Conservation (phyloP, 1,140 invertebrate genomes). For the Samia ricini region DNA sequence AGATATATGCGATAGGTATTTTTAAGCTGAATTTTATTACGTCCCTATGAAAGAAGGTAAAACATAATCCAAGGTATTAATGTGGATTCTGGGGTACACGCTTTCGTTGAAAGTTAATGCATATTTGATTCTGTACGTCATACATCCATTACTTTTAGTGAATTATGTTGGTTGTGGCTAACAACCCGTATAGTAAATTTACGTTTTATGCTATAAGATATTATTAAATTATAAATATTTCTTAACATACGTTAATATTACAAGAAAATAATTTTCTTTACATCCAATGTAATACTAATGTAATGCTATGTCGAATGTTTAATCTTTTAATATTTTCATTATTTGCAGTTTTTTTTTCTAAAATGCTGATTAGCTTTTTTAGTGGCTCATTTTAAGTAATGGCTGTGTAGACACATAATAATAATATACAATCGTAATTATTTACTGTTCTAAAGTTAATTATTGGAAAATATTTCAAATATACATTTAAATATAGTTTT, state of each 20-base stretch:
- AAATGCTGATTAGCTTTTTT: too few relatives aligned
- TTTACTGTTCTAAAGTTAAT: too few relatives aligned
- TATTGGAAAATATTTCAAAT: too few relatives aligned
- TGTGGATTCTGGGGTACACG: slow-evolving; percentile 35
- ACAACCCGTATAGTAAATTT: neutral
- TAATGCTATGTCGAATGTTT: too few relatives aligned
- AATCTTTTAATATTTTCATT: too few relatives aligned
- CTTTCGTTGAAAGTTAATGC: slow-evolving; percentile 29
- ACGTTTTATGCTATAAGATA: neutral
- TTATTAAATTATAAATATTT: slow-evolving; percentile 6
- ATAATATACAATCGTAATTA: too few relatives aligned
- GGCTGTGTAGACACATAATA: too few relatives aligned
- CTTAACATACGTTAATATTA: neutral
- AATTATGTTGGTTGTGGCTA: neutral
- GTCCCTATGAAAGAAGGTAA: slow-evolving; percentile 70
- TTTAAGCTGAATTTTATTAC: slow-evolving; percentile 77
- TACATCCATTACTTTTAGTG: slow-evolving; percentile 11
- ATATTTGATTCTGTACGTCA: slow-evolving; percentile 15
- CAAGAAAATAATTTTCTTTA: too few relatives aligned
- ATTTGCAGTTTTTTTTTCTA: too few relatives aligned
- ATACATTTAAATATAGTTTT: too few relatives aligned
- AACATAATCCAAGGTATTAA: slow-evolving; percentile 52
- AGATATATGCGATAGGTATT: slow-evolving; percentile 45
- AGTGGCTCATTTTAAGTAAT: too few relatives aligned
- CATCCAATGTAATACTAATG: too few relatives aligned